Evolutionary conservation across 2,888 invertebrate species (phyloP), one percentile per base, ranked within the genome.

Genomic region (Seira musarum): DNA sequence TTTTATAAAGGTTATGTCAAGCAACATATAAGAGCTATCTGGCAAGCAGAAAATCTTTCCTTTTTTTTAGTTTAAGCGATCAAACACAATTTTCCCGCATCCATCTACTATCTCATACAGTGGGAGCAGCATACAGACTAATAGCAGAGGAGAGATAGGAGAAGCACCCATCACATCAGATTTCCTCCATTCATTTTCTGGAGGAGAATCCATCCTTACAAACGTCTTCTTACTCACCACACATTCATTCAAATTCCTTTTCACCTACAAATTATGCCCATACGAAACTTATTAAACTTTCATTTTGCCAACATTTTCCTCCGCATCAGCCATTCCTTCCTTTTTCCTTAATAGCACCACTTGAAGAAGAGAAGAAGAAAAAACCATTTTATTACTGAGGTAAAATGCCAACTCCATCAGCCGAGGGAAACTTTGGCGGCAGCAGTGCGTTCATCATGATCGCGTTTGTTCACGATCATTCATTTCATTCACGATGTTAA

Each of bases 231-330:
- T 53, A 30, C 6, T 8, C 8, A 5, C 30, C 8, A 5, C 30
- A 8, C 30, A 30, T 30, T 30, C 8, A 60, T 60, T 60, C n/a
- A 60, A 60, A 60, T 60, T 60, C 21, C 22, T 60, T 22, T 60
- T 60, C 19, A 22, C 60, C 60, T 60, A 19, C 21, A 60, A 21
- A 60, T 60, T 60, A 49, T 60, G 60, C 60, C 21, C 60, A 60
- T 60, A 60, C 22, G 13, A 60, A 60, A 60, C 60, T 60, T 60
- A 60, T 60, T 60, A 60, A 60, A 60, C 60, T 60, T 60, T 60
- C 60, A 60, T 60, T 60, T 60, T 21, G 49, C 49, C 49, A 49
- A 49, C 49, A 49, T 22, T 60, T 60, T 60, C 60, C 17, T 53
- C 15, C 49, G 15, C 49, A 49, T 49, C 60, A 19, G 10, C 60